Evolutionary conservation across 1,140 invertebrate species (phyloP).

Genomic region (Lethocerus indicus): DNA sequence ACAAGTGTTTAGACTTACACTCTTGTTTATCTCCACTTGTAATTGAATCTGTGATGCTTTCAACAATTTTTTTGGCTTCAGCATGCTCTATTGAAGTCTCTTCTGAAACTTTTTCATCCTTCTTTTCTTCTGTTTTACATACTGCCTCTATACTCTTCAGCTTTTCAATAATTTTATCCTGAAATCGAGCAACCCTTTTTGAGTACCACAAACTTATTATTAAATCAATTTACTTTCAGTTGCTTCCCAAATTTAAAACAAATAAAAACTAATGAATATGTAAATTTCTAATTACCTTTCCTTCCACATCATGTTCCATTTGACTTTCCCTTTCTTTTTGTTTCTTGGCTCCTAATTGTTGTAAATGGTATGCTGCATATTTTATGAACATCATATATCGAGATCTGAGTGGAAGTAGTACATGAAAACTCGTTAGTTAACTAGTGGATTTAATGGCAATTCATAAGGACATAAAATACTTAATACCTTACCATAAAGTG

Average conservation of each 20-base stretch:
- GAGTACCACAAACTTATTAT: background rate
- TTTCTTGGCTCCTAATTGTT: slow-evolving; percentile 59
- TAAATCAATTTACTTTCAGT: background rate
- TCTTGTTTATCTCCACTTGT: slow-evolving; percentile 65
- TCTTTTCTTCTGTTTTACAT: slow-evolving; percentile 17
- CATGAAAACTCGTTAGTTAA: background rate
- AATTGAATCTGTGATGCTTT: slow-evolving; percentile 68
- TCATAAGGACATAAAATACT: background rate
- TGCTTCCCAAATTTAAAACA: too few relatives aligned
- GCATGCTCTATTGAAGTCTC: slow-evolving; percentile 46
- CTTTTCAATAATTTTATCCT: slow-evolving; percentile 21
- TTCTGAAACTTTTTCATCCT: slow-evolving; percentile 18
- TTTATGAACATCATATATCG: slow-evolving; percentile 94
- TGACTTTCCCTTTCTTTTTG: slow-evolving; percentile 24
- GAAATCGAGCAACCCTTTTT: background rate
- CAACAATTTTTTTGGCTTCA: slow-evolving; percentile 82
- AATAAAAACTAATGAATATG: background rate
- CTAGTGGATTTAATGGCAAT: background rate
- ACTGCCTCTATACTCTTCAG: slow-evolving; percentile 19
- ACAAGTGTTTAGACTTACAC: slow-evolving; percentile 29
- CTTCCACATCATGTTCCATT: slow-evolving; percentile 3
- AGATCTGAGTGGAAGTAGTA: slow-evolving; percentile 22
- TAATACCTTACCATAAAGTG: background rate
- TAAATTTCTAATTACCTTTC: background rate
- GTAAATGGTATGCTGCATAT: slow-evolving; percentile 83